Percentiles rank a stretch among this genome's conserved stretches.
Evolutionary conservation across 2,113 vertebrate genomes (phyloP).

Genomic region (Vimba vimba): DNA sequence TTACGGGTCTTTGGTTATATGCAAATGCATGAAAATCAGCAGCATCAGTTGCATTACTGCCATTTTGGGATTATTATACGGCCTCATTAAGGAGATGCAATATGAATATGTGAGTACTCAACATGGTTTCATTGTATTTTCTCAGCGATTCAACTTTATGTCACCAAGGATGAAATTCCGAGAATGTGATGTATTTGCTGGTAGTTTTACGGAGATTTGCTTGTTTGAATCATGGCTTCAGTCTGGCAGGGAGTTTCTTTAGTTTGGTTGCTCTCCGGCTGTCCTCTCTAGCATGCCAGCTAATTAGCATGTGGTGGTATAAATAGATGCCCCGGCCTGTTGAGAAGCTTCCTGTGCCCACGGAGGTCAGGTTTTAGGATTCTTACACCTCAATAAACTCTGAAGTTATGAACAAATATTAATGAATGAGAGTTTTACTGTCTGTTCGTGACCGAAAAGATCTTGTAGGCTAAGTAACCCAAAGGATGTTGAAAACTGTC

Average conservation of each 20-base stretch:
- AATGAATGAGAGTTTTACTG: not conserved
- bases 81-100: not conserved
- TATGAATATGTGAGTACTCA: not conserved
- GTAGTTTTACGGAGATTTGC: constrained; percentile 1
- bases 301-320: constrained; percentile 56
- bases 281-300: constrained; percentile 43
- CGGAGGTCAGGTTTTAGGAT: constrained; percentile 21
- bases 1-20: not conserved
- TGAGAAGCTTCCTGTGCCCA: constrained; percentile 25
- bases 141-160: not conserved
- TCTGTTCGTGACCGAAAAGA: not conserved
- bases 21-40: not conserved
- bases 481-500: not conserved
- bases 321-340: constrained; percentile 48
- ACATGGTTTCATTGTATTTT: not conserved
- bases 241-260: constrained; percentile 38
- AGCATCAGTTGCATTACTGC: not conserved
- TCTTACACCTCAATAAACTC: constrained; percentile 21
- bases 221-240: constrained; percentile 30
- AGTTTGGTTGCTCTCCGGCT: constrained; percentile 50
- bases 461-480: not conserved
- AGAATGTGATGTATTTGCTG: not conserved
- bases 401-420: not conserved
- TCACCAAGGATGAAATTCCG: not conserved
- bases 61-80: not conserved